Percentiles rank a stretch among this genome's conserved stretches.
These are phyloP conservation scores for Tachina grossa DNA, from an alignment of 2,888 invertebrate species.

Conservation along the genomic window DNA sequence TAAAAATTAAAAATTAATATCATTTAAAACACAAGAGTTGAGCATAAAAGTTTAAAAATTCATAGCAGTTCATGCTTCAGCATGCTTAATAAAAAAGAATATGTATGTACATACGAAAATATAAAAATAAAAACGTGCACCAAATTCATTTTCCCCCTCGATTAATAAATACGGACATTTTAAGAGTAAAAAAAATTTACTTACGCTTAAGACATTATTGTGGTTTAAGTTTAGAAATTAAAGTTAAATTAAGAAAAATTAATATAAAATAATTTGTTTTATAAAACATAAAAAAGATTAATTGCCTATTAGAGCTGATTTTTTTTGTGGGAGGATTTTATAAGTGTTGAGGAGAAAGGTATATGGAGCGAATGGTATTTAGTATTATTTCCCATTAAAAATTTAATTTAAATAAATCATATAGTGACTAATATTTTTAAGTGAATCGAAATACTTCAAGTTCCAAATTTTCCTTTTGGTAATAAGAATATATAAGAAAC, in stretches of 20 bases:
- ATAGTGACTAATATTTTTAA: too few species aligned
- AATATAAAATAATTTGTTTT: too few species aligned
- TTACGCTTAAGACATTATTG: conserved; percentile 55
- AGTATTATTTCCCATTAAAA: too few species aligned
- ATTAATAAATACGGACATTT: neutral
- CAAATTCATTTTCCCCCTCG: neutral
- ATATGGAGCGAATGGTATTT: too few species aligned
- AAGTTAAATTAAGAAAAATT: conserved; percentile 22
- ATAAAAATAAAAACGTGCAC: conserved; percentile 29
- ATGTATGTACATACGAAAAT: neutral
- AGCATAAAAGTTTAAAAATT: conserved; percentile 5
- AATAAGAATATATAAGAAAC: too few species aligned
- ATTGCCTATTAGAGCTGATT: too few species aligned
- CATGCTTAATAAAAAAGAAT: conserved; percentile 21
- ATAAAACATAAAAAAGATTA: too few species aligned
- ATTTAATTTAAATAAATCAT: too few species aligned
- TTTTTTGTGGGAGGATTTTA: too few species aligned
- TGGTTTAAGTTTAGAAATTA: conserved; percentile 32
- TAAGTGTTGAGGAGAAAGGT: too few species aligned
- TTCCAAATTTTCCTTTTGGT: too few species aligned
- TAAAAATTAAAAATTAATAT: conserved; percentile 26
- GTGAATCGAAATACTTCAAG: too few species aligned
- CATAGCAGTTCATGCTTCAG: conserved; percentile 39
- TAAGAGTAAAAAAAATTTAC: conserved; percentile 49
- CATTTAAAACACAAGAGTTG: conserved; percentile 23